Evolutionary conservation across 2,797 vertebrate genomes (phyloP), one percentile per base, ranked within the genome.

Genomic region (Myotis vivesi): DNA sequence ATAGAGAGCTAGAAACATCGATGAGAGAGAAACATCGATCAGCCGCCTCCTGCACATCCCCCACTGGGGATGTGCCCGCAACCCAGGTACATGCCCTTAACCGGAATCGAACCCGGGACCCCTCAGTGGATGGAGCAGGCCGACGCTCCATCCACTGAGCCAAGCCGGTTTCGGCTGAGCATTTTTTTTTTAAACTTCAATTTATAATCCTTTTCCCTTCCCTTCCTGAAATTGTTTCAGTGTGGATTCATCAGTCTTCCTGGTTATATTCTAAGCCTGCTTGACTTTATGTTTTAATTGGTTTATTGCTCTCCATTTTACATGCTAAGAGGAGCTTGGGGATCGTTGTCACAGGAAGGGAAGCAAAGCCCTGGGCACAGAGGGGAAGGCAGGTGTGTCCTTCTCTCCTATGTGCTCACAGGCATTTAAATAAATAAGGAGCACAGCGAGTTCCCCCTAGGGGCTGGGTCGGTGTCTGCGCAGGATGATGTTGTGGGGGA

Each of bases 281-380:
- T 92, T 71, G 83, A 49, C 72, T 68, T 33, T 88, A 44, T 44
- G 41, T 10, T 44, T 11, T 44, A 44, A 84, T 55, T 87, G 51
- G 77, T 84, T 93, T 84, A 51, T 20, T 71, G 89, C 46, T 66
- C 20, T 46, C 41, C 41, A 19, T 89, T 96, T 95, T 22, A 73
- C 80, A 17, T 96, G 84, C 92, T n/a, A 75, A 53, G 97, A 96
- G 73, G 79, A 44, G 87, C 36, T 82, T 92, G 13, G 46, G 38
- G 96, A 64, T 93, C 94, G 73, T 59, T 92, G 91, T 51, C 77
- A 80, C 22, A 25, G 3, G 82, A 94, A 92, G 62, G 30, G 71
- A 73, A 96, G 19, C 57, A 16, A 44, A 51, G 46, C 90, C 55
- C 59, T 53, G 2, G 59, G 13, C 38, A 19, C 44, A 49, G 73